Evolutionary conservation across 2,888 invertebrate genomes (phyloP).

Genomic region (Tetragonisca angustula): DNA sequence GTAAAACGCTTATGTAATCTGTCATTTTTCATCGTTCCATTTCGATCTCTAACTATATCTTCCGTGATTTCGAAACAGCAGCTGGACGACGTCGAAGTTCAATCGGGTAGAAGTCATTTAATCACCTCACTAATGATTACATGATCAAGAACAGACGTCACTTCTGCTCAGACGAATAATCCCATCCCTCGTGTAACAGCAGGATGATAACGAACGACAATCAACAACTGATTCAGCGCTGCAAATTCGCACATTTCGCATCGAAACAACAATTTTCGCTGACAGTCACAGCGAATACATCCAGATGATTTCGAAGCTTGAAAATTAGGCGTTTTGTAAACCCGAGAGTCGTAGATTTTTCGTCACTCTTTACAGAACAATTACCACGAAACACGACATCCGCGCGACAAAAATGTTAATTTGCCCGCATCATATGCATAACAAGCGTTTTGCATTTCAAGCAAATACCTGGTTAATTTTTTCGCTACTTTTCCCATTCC

Average conservation of each 20-base stretch:
- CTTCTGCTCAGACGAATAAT: conserved; percentile 10
- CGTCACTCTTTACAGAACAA: neutral
- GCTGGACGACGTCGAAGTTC: neutral
- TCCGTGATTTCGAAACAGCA: neutral
- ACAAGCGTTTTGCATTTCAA: neutral
- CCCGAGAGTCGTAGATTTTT: neutral
- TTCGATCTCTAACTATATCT: neutral
- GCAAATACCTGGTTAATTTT: neutral
- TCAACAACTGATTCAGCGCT: conserved; percentile 30
- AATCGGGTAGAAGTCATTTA: conserved; percentile 23
- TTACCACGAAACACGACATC: neutral
- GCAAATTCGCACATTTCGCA: neutral
- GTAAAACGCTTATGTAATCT: neutral
- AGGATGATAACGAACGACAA: conserved; percentile 40
- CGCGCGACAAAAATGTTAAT: neutral
- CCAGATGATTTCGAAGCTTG: neutral
- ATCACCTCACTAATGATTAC: conserved; percentile 40
- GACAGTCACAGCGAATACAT: neutral
- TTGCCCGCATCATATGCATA: neutral
- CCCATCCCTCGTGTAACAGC: neutral
- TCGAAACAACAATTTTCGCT: conserved; percentile 9
- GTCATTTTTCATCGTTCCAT: conserved; percentile 2
- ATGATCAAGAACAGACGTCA: conserved; percentile 14
- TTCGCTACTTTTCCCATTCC: neutral
- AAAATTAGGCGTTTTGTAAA: neutral